Percentiles rank a stretch among this genome's conserved stretches.
Conservation (phyloP, 2,797 vertebrate genomes). For the Luscinia megarhynchos region DNA sequence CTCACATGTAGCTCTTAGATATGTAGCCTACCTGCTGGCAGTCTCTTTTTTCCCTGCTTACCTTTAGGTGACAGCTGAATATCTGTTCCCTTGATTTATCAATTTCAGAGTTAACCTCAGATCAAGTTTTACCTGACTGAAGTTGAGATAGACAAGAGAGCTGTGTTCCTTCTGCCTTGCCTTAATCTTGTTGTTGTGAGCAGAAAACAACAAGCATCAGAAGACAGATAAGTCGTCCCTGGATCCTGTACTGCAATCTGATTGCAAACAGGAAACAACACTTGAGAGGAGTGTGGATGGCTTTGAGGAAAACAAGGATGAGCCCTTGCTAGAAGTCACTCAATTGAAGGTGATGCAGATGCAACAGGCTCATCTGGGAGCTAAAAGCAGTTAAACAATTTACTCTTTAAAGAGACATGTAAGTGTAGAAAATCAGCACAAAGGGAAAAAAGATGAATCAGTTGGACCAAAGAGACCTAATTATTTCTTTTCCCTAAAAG, state of each 20-base stretch:
- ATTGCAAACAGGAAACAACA: background rate
- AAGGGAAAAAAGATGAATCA: background rate
- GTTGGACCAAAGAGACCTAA: background rate
- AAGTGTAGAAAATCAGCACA: background rate
- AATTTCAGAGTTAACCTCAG: slow-evolving; percentile 20
- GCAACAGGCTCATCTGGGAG: background rate
- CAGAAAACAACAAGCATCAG: background rate
- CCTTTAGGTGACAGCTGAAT: slow-evolving; percentile 37
- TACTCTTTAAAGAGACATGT: background rate
- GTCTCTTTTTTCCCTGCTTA: slow-evolving; percentile 14
- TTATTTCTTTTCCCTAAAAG: background rate
- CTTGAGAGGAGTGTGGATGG: background rate
- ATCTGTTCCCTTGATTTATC: slow-evolving; percentile 52
- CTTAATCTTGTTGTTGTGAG: slow-evolving; percentile 19
- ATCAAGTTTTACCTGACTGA: slow-evolving; percentile 9
- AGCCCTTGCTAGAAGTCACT: background rate
- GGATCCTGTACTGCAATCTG: background rate
- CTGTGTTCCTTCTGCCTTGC: background rate
- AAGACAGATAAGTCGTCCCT: background rate
- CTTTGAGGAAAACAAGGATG: background rate
- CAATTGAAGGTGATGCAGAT: background rate
- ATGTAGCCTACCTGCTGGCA: background rate
- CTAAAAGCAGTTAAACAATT: background rate
- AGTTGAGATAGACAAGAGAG: background rate
- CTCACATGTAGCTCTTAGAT: background rate